Percentiles rank a stretch among this genome's conserved stretches.
Conservation (phyloP, 2,888 invertebrate species). For the Chymomyza amoena region DNA sequence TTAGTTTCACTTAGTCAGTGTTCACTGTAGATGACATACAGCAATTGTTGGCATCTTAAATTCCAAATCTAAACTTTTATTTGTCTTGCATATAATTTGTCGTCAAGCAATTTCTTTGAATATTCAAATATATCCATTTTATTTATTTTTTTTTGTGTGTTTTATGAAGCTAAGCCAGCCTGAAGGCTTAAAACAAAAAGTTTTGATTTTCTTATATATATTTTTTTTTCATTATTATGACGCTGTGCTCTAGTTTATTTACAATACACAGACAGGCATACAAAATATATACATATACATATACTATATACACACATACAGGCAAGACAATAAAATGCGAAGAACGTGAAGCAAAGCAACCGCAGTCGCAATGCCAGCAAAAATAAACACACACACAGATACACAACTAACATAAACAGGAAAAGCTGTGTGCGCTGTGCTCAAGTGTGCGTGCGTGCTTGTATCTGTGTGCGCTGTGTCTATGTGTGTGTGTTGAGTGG, state of each 20-base stretch:
- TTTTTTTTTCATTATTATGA: not conserved
- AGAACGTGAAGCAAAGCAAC: not conserved
- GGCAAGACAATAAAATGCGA: not conserved
- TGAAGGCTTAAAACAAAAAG: not conserved
- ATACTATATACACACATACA: not conserved
- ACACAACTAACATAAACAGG: not conserved
- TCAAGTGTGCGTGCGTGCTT: not conserved
- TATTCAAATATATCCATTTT: not conserved
- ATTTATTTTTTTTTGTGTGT: not conserved
- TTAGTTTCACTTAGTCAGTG: not conserved
- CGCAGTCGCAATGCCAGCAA: not conserved
- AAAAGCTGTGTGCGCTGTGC: not conserved
- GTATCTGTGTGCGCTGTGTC: not conserved
- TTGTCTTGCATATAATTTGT: not conserved
- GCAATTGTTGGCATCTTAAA: not conserved
- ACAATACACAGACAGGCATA: not conserved
- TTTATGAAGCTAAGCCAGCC: not conserved
- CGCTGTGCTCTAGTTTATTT: constrained; percentile 3
- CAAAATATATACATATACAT: not conserved
- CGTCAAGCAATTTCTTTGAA: not conserved
- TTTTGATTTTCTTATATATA: not conserved
- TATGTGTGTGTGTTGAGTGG: constrained; percentile 9
- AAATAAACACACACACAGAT: not conserved
- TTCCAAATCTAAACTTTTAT: not conserved
- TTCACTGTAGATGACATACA: not conserved